Percentiles rank a stretch among this genome's conserved stretches.
These are phyloP conservation scores for Scyliorhinus canicula DNA, from an alignment of 2,797 vertebrate genomes.

Conservation along the genomic window DNA sequence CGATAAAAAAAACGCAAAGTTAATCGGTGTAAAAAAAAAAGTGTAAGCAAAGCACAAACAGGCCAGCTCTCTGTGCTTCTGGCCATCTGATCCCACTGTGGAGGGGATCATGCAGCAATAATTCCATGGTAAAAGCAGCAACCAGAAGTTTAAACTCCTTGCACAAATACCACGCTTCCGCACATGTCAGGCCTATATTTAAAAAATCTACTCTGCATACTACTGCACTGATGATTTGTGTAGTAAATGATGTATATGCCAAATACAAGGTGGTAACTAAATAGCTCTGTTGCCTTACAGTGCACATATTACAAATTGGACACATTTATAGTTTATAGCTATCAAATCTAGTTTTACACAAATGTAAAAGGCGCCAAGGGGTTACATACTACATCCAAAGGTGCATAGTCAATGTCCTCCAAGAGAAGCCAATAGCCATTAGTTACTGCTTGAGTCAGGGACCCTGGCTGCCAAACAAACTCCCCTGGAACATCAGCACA, in stretches of 20 bases:
- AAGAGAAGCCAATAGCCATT: constrained; percentile 88
- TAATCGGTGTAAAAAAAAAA: background rate
- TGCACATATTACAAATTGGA: background rate
- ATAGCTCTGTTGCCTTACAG: background rate
- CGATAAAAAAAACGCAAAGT: background rate
- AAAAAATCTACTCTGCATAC: background rate
- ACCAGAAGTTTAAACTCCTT: background rate
- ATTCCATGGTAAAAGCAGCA: background rate
- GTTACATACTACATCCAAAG: constrained; percentile 81
- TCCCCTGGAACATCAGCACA: constrained; percentile 93
- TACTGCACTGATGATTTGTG: background rate
- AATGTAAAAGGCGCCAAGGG: constrained; percentile 40
- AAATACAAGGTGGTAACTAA: background rate
- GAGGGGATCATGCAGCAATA: background rate
- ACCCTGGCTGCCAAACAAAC: constrained; percentile 93
- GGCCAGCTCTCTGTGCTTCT: background rate
- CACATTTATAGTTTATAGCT: background rate
- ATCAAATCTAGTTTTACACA: background rate
- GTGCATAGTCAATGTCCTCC: constrained; percentile 94
- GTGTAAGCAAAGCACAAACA: background rate
- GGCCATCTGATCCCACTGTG: background rate
- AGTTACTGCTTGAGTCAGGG: constrained; percentile 82
- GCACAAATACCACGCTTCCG: background rate
- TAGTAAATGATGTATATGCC: background rate
- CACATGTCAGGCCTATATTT: too few relatives aligned